phyloP scores from a whole-genome alignment of 2,113 vertebrate species.

The Pterophyllum scalare region DNA sequence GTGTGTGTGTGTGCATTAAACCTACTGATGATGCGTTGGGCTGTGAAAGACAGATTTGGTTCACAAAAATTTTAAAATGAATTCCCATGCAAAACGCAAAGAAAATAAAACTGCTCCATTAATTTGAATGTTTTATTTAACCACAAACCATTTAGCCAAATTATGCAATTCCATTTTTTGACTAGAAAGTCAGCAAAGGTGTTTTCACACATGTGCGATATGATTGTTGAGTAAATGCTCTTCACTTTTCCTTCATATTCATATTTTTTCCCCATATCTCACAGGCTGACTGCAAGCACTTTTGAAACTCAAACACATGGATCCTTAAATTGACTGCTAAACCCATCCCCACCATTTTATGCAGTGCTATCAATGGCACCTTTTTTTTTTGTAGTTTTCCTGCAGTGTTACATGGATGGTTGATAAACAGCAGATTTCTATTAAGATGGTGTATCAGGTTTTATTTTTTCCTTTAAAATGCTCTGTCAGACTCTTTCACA shows the following conservation, averaged over 20 bases:
- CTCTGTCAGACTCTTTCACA: slow-evolving; percentile 53
- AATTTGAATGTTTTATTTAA: background rate
- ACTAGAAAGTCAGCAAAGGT: background rate
- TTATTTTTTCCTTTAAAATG: slow-evolving; percentile 46
- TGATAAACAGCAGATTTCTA: slow-evolving; percentile 63
- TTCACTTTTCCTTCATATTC: background rate
- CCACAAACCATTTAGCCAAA: background rate
- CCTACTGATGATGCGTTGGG: background rate
- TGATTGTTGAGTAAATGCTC: background rate
- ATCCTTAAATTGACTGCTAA: slow-evolving; percentile 35
- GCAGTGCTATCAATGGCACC: slow-evolving; percentile 17
- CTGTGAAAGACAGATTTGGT: background rate
- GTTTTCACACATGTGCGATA: background rate
- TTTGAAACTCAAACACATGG: slow-evolving; percentile 29
- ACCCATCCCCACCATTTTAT: slow-evolving; percentile 11
- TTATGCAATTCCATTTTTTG: background rate
- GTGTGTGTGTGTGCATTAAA: slow-evolving; percentile 1
- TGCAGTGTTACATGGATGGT: slow-evolving; percentile 42
- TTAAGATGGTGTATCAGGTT: slow-evolving; percentile 58
- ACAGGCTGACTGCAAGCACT: background rate
- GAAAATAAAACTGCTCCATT: background rate
- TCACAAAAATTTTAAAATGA: background rate
- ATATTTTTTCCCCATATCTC: background rate
- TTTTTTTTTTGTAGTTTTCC: background rate
- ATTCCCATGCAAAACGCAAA: background rate